phyloP scores from a whole-genome alignment of 2,797 vertebrate genomes.

The Thamnophis elegans region DNA sequence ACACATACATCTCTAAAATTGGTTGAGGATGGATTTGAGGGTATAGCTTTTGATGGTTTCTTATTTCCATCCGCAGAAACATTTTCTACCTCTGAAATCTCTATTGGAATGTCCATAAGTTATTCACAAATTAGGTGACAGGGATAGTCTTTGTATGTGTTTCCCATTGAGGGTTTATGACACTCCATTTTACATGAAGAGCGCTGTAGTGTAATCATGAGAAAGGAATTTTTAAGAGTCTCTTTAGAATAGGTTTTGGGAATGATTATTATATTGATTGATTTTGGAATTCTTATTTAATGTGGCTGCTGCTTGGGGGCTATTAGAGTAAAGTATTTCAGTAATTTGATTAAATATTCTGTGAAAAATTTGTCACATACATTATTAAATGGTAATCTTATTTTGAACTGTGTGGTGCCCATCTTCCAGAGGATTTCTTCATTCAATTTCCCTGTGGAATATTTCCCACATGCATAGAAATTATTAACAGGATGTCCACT shows the following conservation, averaged over 20 bases:
- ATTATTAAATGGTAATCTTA: conserved; percentile 65
- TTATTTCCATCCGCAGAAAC: background rate
- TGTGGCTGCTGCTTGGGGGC: conserved; percentile 36
- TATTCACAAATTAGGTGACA: background rate
- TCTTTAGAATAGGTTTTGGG: background rate
- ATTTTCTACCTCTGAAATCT: background rate
- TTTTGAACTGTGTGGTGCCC: conserved; percentile 51
- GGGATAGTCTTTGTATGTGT: background rate
- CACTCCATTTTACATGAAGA: background rate
- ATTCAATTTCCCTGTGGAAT: conserved; percentile 29
- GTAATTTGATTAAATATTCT: conserved; percentile 61
- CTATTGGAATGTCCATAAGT: background rate
- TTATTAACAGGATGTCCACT: conserved; percentile 47
- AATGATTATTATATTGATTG: conserved; percentile 9
- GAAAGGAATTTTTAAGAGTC: background rate
- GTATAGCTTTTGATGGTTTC: background rate
- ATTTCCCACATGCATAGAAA: conserved; percentile 57
- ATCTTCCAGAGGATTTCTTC: conserved; percentile 50
- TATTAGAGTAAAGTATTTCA: conserved; percentile 57
- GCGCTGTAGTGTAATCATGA: background rate
- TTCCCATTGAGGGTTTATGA: background rate
- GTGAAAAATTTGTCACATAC: conserved; percentile 62
- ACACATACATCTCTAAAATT: background rate
- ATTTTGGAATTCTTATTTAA: conserved; percentile 10
- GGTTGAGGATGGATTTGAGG: background rate